These are phyloP conservation scores for Psilanteris sp. DNA, from an alignment of 1,140 invertebrate species.

Conservation along the genomic window DNA sequence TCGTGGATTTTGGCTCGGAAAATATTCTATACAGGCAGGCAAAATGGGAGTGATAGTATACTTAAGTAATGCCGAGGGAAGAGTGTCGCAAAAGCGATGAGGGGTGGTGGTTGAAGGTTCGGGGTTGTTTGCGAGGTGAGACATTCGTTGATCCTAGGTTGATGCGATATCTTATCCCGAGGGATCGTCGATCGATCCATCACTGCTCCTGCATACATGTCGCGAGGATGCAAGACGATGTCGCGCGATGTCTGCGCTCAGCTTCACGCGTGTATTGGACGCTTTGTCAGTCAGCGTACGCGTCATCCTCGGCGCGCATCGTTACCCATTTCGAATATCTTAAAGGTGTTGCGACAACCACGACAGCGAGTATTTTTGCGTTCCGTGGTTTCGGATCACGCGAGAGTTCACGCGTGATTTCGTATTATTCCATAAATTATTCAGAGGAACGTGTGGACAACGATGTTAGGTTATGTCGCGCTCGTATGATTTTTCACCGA, in stretches of 20 bases:
- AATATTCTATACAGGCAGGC: conserved; percentile 65
- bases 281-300: conserved; percentile 46
- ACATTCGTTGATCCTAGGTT: conserved; percentile 72
- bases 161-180: conserved; percentile 75
- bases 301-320: conserved; percentile 58
- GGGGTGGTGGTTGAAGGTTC: conserved; percentile 27
- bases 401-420: conserved; percentile 1
- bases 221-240: conserved; percentile 48
- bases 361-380: background rate
- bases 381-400: conserved; percentile 2
- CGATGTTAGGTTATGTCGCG: background rate
- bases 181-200: conserved; percentile 77
- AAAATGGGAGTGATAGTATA: conserved; percentile 63
- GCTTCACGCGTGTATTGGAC: conserved; percentile 50
- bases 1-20: conserved; percentile 39
- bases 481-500: background rate
- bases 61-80: conserved; percentile 58
- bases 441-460: background rate
- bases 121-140: conserved; percentile 65
- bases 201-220: conserved; percentile 64
- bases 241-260: conserved; percentile 35
- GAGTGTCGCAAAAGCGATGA: no score
- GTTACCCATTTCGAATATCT: conserved; percentile 67
- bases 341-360: conserved; percentile 12
- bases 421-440: conserved; percentile 44